Evolutionary conservation across 2,888 invertebrate genomes (phyloP), one percentile per base, ranked within the genome.

Genomic region (Coleophora deauratella): DNA sequence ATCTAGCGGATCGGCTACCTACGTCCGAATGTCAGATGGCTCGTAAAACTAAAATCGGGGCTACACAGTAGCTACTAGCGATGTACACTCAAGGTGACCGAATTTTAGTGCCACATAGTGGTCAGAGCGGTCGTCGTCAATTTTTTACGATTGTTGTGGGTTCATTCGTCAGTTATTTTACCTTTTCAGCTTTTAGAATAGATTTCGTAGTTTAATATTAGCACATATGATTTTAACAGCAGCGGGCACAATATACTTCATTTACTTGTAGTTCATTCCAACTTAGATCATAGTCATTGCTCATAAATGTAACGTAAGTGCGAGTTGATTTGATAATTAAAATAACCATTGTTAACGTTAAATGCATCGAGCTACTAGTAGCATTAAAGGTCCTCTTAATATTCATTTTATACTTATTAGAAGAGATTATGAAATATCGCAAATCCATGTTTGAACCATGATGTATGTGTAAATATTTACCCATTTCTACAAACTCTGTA

Each of bases 11-110:
- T 43, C 43, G 49, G 39, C 45, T 21, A 21, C 21, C 21, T 42
- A 45, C 40, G 44, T 35, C 40, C 39, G 47, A 51, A 50, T 48
- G 51, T 51, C 51, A 50, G 50, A 50, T 52, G 47, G 51, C 49
- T 62, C 62, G 57, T 67, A 60, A 65, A 65, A 59, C 56, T 50
- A 51, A 50, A 57, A 55, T 54, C 57, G 59, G 61, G 57, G 61
- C 54, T 54, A 55, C 46, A 42, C 43, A 40, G 48, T 47, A 42
- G 41, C 37, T 40, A 44, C 21, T 21, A 21, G 21, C 21, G 21
- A 21, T 6, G 21, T 21, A 21, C 6, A 21, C 47, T 52, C 60
- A 62, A 64, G 62, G 62, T 48, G 50, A 49, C 45, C 36, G 50
- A 45, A 7, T 13, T 33, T 33, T 32, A 12, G 10, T 28, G 15